phyloP scores from a whole-genome alignment of 2,888 invertebrate species.

The Leptopilina myrica region DNA sequence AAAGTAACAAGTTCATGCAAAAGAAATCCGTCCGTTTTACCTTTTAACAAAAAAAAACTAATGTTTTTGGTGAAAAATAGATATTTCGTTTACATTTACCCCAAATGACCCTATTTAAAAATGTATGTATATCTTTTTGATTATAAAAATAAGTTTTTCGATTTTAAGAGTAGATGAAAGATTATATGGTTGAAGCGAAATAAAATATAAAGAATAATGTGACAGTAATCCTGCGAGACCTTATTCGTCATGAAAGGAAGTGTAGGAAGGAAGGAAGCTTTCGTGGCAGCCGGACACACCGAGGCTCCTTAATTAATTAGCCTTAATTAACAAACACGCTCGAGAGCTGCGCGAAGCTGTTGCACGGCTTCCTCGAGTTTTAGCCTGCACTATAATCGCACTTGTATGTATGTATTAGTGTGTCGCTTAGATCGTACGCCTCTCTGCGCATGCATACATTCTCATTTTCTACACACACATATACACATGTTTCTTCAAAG shows the following conservation, averaged over 20 bases:
- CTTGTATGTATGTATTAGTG: not conserved
- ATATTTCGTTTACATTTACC: too few species aligned
- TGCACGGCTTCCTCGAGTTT: conserved; percentile 48
- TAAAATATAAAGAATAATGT: conserved; percentile 37
- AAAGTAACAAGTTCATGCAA: too few species aligned
- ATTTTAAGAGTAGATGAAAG: too few species aligned
- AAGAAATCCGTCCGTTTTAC: too few species aligned
- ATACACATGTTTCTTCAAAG: conserved; percentile 6
- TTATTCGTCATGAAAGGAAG: conserved; percentile 52
- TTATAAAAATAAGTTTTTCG: too few species aligned
- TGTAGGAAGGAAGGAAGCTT: conserved; percentile 44
- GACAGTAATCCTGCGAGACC: conserved; percentile 50
- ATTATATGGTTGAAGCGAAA: not conserved
- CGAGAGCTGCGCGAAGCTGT: conserved; percentile 53
- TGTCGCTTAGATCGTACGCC: conserved; percentile 21
- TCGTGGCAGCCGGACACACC: conserved; percentile 52
- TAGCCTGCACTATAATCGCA: conserved; percentile 19
- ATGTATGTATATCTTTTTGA: too few species aligned
- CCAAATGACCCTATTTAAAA: too few species aligned
- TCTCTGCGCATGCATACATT: conserved; percentile 6
- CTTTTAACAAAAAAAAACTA: too few species aligned
- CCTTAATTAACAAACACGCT: conserved; percentile 74
- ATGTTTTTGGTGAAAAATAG: too few species aligned
- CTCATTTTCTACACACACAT: not conserved
- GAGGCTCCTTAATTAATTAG: conserved; percentile 73